Percentiles rank a stretch among this genome's conserved stretches.
Conservation (phyloP, 2,797 vertebrate species). For the Pipistrellus kuhlii region DNA sequence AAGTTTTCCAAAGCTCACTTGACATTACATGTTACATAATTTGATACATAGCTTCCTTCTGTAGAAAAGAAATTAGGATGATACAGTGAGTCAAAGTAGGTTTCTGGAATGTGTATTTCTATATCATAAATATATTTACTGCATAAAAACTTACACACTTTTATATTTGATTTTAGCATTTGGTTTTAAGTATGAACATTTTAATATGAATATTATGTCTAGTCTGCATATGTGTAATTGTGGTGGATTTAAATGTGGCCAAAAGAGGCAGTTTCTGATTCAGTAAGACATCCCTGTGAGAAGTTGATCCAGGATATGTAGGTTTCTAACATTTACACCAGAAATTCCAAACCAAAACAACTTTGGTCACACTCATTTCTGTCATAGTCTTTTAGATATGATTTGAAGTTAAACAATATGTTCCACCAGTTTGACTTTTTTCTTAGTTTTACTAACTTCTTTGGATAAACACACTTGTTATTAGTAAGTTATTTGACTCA, state of each 20-base stretch:
- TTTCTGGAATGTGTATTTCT: constrained; percentile 43
- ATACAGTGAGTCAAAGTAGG: constrained; percentile 17
- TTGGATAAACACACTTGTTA: constrained; percentile 67
- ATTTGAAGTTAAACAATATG: constrained; percentile 62
- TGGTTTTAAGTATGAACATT: constrained; percentile 41
- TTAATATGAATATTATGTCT: constrained; percentile 40
- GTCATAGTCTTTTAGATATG: constrained; percentile 46
- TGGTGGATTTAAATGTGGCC: constrained; percentile 52
- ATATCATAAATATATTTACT: constrained; percentile 29
- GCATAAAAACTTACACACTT: neutral
- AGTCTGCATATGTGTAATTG: constrained; percentile 20
- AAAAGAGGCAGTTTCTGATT: constrained; percentile 19
- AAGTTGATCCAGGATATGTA: constrained; percentile 33
- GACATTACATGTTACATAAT: neutral
- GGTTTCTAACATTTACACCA: constrained; percentile 58
- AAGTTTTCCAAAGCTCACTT: constrained; percentile 7
- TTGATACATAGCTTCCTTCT: neutral
- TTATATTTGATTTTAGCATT: constrained; percentile 28
- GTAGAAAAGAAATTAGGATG: neutral
- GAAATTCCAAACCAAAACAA: constrained; percentile 74
- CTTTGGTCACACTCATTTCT: constrained; percentile 66
- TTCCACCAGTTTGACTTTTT: constrained; percentile 50
- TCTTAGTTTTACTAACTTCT: constrained; percentile 64
- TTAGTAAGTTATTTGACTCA: constrained; percentile 65
- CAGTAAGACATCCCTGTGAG: constrained; percentile 18